These are phyloP conservation scores for Monodelphis domestica DNA, from an alignment of 2,797 vertebrate genomes.

Conservation along the genomic window DNA sequence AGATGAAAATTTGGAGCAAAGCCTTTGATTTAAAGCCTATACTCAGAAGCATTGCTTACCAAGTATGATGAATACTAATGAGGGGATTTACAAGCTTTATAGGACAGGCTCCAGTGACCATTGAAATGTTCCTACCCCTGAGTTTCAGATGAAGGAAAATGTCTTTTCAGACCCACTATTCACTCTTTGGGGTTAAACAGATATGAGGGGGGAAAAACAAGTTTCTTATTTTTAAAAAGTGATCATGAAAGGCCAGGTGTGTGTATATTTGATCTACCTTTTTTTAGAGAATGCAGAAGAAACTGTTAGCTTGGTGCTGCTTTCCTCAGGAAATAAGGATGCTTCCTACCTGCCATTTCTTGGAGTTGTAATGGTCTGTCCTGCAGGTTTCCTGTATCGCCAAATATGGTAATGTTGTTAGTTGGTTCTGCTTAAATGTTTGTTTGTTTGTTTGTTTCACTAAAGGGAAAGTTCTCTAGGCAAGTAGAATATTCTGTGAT, in stretches of 20 bases:
- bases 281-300: neutral
- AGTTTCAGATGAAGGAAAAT: constrained; percentile 16
- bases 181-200: constrained; percentile 22
- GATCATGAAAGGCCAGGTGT: neutral
- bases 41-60: constrained; percentile 62
- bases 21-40: constrained; percentile 76
- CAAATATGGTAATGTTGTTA: neutral
- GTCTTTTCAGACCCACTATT: constrained; percentile 26
- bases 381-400: neutral
- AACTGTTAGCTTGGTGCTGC: neutral
- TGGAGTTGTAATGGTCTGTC: neutral
- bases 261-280: neutral
- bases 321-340: neutral
- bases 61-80: constrained; percentile 68
- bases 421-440: neutral
- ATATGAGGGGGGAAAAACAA: neutral
- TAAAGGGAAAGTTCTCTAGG: neutral
- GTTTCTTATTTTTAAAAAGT: constrained; percentile 15
- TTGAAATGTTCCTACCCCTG: constrained; percentile 19
- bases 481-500: neutral
- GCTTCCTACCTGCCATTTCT: neutral
- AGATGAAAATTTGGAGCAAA: constrained; percentile 76
- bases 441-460: too few relatives aligned
- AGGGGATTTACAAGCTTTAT: constrained; percentile 44
- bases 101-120: neutral